Conservation (phyloP, 2,888 invertebrate genomes). For the Oligia fasciuncula region DNA sequence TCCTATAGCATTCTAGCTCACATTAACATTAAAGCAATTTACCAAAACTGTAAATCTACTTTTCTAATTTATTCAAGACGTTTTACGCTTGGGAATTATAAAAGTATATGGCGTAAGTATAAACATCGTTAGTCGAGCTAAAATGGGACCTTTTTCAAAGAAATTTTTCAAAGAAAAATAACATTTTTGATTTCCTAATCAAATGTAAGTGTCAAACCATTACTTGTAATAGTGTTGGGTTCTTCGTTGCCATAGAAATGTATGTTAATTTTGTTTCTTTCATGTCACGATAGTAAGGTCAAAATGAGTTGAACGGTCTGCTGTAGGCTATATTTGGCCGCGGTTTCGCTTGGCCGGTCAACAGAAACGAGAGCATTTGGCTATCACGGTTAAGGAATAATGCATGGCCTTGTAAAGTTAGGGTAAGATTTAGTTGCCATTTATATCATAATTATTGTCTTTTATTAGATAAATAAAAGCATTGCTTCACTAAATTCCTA, state of each 20-base stretch:
- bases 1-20: slow-evolving; percentile 13
- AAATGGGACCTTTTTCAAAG: slow-evolving; percentile 33
- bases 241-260: slow-evolving; percentile 65
- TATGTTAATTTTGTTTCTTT: slow-evolving; percentile 62
- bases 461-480: neutral
- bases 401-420: slow-evolving; percentile 20
- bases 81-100: slow-evolving; percentile 28
- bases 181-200: slow-evolving; percentile 32
- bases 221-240: slow-evolving; percentile 57
- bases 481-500: neutral
- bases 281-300: slow-evolving; percentile 63
- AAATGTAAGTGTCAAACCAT: slow-evolving; percentile 26
- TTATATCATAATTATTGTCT: slow-evolving; percentile 11
- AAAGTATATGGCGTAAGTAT: slow-evolving; percentile 28
- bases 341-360: slow-evolving; percentile 65
- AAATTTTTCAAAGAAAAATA: slow-evolving; percentile 29
- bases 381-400: slow-evolving; percentile 48
- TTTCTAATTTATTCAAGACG: slow-evolving; percentile 46
- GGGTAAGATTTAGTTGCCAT: neutral
- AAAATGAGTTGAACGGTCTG: slow-evolving; percentile 61
- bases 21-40: slow-evolving; percentile 17
- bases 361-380: slow-evolving; percentile 63
- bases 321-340: slow-evolving; percentile 50
- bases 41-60: slow-evolving; percentile 31
- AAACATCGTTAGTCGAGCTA: slow-evolving; percentile 15